phyloP scores from a whole-genome alignment of 2,888 invertebrate genomes.

The Epinotia ramella region DNA sequence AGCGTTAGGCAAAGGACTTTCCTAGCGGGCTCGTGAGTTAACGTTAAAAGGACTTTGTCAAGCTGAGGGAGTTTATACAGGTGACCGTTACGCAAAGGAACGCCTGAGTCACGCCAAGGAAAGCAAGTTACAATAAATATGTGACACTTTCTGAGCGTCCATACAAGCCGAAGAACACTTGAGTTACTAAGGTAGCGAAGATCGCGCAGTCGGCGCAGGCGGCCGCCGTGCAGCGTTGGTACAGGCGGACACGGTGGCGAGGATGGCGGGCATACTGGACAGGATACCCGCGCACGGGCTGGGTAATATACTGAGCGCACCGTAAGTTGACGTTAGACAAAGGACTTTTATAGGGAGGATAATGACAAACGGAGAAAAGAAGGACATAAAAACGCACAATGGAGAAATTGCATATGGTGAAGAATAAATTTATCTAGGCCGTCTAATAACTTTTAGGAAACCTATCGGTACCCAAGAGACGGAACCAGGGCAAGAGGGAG shows the following conservation, averaged over 20 bases:
- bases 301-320: not conserved
- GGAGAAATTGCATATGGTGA: not conserved
- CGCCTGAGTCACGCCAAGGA: too few species aligned
- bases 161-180: too few species aligned
- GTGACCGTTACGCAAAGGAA: conserved; percentile 52
- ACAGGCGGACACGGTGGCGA: too few species aligned
- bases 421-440: not conserved
- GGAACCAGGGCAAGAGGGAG: not conserved
- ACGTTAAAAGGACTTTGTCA: too few species aligned
- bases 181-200: too few species aligned
- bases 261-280: conserved; percentile 65
- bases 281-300: conserved; percentile 53
- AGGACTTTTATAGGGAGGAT: not conserved
- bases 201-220: conserved; percentile 67
- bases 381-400: not conserved
- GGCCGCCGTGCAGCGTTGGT: conserved; percentile 61
- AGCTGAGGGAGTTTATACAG: too few species aligned
- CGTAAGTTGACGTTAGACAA: not conserved
- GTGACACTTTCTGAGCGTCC: too few species aligned
- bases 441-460: not conserved
- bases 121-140: too few species aligned
- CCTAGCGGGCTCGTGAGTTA: too few species aligned
- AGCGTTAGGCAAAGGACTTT: too few species aligned
- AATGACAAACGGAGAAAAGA: not conserved
- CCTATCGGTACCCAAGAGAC: not conserved